Base-by-base conservation (phyloP, 2,888 invertebrate genomes). In the Zootermopsis nevadensis region DNA sequence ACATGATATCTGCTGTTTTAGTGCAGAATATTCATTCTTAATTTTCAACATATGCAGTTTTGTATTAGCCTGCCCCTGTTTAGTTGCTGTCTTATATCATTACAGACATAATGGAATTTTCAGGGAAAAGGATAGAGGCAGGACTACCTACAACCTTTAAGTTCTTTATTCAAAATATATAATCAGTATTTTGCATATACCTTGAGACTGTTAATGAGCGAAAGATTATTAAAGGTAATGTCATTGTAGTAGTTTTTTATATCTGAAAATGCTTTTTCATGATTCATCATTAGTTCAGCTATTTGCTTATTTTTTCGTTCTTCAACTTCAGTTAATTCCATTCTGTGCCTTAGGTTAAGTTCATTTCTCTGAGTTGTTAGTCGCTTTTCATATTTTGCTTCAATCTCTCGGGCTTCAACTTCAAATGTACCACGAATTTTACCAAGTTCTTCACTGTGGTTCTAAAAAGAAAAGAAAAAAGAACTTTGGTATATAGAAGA, bases 241-340 rank as follows among this genome's bases (percentile, higher is more conserved):
- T 98, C 97, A 87, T 98, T 98, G 88, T 98, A 99, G 90, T 98
- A 98, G 89, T 95, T 96, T 89, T 98, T 98, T 90, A 98, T 94
- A 88, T 98, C 97, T 72, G 93, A 92, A 88, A 97, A 97, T 0
- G 96, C 95, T 86, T 93, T 93, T 85, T 97, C 97, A 88, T 99
- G 98, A 87, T 95, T 94, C 86, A 89, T 89, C 85, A 96, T 95
- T 84, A 98, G 89, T 66, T 94, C 94, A 19, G 94, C 93, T 7
- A 98, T 93, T 88, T 98, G 98, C 80, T 93, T 93, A 89, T 97
- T 97, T 90, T 98, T 98, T 69, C 97, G 92, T 88, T 98, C 97
- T 88, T 98, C 97, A 15, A 97, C 94, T 90, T 98, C 97, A 80
- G 95, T 93, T 88, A 97, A 93, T 90, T 98, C 98, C 89, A 95